phyloP scores from a whole-genome alignment of 1,140 invertebrate species.

The Diprion similis region DNA sequence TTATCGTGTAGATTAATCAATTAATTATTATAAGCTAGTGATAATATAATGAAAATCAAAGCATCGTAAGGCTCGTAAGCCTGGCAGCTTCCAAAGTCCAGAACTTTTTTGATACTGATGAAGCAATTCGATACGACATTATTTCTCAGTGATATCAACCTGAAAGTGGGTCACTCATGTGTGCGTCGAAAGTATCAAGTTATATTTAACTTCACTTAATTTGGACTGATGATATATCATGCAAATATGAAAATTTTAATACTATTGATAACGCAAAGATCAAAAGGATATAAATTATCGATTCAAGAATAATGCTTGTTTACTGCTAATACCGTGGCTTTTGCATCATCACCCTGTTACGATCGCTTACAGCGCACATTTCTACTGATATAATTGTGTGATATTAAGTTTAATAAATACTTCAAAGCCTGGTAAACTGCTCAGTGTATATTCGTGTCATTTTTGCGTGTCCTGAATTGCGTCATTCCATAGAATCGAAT shows the following conservation, averaged over 20 bases:
- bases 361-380: background rate
- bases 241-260: background rate
- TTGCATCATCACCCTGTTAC: background rate
- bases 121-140: background rate
- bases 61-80: background rate
- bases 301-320: background rate
- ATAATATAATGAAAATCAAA: background rate
- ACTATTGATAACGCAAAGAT: background rate
- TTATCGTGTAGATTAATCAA: background rate
- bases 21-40: background rate
- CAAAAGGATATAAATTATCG: background rate
- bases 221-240: background rate
- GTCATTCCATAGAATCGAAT: no score
- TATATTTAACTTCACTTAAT: background rate
- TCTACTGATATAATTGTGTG: constrained; percentile 1
- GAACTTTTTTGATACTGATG: background rate
- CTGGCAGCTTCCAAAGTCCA: constrained; percentile 1
- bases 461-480: no score
- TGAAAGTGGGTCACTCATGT: background rate
- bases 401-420: constrained; percentile 8
- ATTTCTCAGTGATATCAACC: background rate
- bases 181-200: background rate
- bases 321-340: background rate
- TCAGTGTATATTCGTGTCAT: background rate
- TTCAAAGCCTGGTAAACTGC: background rate